phyloP scores from a whole-genome alignment of 2,797 vertebrate species.

The Apodemus agrarius region DNA sequence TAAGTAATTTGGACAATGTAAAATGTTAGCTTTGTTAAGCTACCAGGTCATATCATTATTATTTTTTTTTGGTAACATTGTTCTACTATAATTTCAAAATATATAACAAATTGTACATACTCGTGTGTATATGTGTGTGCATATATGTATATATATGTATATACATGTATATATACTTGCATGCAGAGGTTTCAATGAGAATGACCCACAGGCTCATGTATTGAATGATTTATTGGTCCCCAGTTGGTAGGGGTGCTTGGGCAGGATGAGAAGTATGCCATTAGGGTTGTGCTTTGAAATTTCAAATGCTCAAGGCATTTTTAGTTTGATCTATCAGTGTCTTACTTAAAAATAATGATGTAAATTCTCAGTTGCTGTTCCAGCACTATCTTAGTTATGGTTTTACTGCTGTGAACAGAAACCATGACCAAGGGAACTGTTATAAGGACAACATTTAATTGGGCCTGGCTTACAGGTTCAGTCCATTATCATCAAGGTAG shows the following conservation, averaged over 20 bases:
- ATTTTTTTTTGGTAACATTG: slow-evolving; percentile 9
- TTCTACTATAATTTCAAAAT: not conserved
- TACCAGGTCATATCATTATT: not conserved
- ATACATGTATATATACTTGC: too few species aligned
- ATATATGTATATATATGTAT: too few species aligned
- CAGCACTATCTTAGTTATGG: too few species aligned
- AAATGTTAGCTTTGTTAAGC: not conserved
- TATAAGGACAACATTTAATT: too few species aligned
- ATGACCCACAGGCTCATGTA: not conserved
- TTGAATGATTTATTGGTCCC: not conserved
- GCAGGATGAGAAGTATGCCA: not conserved
- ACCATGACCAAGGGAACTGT: too few species aligned
- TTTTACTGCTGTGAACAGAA: too few species aligned
- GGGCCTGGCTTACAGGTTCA: too few species aligned
- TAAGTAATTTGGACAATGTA: not conserved
- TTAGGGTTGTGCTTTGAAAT: not conserved
- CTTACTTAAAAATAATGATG: not conserved
- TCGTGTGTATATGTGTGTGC: too few species aligned
- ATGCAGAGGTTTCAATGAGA: not conserved
- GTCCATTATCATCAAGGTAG: too few species aligned
- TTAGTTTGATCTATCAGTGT: not conserved
- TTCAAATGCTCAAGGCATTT: not conserved
- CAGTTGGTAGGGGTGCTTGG: not conserved
- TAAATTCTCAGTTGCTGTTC: not conserved
- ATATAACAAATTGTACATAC: not conserved